Evolutionary conservation across 2,797 vertebrate species (phyloP).

Genomic region (Craterocephalus amniculus): DNA sequence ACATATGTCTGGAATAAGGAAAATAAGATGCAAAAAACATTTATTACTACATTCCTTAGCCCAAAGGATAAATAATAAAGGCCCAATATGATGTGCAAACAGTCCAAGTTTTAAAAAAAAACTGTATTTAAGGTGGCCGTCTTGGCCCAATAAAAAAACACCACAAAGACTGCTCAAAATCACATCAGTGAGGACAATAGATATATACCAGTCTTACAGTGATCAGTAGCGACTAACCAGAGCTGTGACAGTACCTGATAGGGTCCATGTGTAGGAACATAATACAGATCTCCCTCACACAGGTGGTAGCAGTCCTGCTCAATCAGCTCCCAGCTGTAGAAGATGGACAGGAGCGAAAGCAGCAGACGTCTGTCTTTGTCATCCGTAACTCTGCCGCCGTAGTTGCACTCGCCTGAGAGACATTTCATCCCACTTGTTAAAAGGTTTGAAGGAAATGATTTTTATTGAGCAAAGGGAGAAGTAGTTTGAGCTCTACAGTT

Average conservation of each 20-base stretch:
- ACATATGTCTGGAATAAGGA: conserved; percentile 84
- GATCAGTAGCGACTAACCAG: conserved; percentile 13
- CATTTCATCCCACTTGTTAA: not conserved
- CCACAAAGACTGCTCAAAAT: not conserved
- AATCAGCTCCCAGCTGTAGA: conserved; percentile 88
- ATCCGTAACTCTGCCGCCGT: conserved; percentile 95
- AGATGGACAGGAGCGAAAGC: conserved; percentile 89
- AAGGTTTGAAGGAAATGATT: not conserved
- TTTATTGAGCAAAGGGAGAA: not conserved
- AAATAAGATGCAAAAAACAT: not conserved
- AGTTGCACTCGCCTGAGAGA: conserved; percentile 93
- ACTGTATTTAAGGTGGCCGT: not conserved
- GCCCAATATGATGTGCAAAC: not conserved
- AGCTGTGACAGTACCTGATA: conserved; percentile 84
- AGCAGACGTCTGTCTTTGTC: conserved; percentile 95
- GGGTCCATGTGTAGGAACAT: conserved; percentile 84
- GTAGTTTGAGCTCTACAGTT: not conserved
- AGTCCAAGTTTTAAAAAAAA: not conserved
- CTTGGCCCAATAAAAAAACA: not conserved
- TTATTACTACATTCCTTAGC: conserved; percentile 4
- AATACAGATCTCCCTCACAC: conserved; percentile 85
- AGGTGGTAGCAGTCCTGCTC: conserved; percentile 83
- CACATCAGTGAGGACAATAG: conserved; percentile 2
- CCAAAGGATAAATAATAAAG: not conserved
- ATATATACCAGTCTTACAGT: not conserved